These are phyloP conservation scores for Zaprionus ornatus DNA, from an alignment of 1,140 invertebrate genomes.

Conservation along the genomic window DNA sequence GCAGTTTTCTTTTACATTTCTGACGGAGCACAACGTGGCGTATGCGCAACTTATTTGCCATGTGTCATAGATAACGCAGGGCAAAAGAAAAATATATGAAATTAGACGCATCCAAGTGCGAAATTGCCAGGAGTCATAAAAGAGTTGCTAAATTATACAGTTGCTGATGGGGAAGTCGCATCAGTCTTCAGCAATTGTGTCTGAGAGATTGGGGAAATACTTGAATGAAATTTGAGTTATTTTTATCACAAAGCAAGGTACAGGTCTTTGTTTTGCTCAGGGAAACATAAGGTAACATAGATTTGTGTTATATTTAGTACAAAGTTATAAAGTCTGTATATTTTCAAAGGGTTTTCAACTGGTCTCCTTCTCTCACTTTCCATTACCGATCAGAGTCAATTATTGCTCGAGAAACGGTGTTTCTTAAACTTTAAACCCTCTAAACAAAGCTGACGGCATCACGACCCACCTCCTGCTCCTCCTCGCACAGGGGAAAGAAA, in stretches of 20 bases:
- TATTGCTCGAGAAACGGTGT: not conserved
- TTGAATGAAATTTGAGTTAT: too few relatives aligned
- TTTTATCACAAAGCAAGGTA: too few relatives aligned
- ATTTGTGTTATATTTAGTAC: too few relatives aligned
- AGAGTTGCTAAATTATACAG: conserved; percentile 32
- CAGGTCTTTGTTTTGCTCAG: too few relatives aligned
- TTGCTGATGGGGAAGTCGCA: conserved; percentile 13
- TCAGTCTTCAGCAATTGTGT: conserved; percentile 16
- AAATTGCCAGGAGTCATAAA: conserved; percentile 57
- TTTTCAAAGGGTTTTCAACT: not conserved
- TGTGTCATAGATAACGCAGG: conserved; percentile 57
- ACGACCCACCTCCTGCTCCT: not conserved
- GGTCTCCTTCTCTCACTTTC: not conserved
- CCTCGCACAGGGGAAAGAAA: conserved; percentile 36
- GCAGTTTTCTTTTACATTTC: conserved; percentile 30
- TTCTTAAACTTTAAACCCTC: conserved; percentile 22
- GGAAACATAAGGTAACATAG: too few relatives aligned
- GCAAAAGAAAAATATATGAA: conserved; percentile 39
- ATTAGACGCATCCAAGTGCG: conserved; percentile 65
- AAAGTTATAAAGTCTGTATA: too few relatives aligned
- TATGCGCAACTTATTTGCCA: conserved; percentile 71
- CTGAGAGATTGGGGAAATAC: not conserved
- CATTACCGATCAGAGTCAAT: not conserved
- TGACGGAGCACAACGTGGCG: conserved; percentile 42
- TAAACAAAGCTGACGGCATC: not conserved